Evolutionary conservation across 2,888 invertebrate genomes (phyloP).

Genomic region (Scaptodrosophila latifasciaeformis): DNA sequence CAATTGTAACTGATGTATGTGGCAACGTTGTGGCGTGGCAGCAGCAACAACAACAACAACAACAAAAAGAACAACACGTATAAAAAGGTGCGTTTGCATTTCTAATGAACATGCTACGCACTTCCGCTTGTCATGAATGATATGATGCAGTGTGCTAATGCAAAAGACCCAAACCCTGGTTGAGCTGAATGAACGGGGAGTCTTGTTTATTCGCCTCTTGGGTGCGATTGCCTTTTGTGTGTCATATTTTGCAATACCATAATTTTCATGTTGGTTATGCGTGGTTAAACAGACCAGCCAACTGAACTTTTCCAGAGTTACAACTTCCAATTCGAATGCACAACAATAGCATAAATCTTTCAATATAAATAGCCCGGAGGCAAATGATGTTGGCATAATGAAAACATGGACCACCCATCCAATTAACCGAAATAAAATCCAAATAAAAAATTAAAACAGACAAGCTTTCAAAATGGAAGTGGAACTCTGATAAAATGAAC

Average conservation of each 20-base stretch:
- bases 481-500: no score
- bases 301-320: no score
- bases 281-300: conserved; percentile 34
- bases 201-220: neutral
- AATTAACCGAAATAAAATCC: no score
- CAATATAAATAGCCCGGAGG: no score
- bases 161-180: conserved; percentile 3
- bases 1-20: conserved; percentile 42
- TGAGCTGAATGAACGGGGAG: no score
- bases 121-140: conserved; percentile 67
- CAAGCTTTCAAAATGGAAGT: no score
- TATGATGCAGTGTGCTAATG: conserved; percentile 17
- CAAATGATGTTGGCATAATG: no score
- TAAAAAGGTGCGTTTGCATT: conserved; percentile 71
- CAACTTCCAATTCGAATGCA: no score
- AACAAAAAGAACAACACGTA: conserved; percentile 47
- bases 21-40: conserved; percentile 1
- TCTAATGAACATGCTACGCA: conserved; percentile 72
- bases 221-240: conserved; percentile 49
- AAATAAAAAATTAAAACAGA: no score
- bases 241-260: conserved; percentile 64
- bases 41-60: conserved; percentile 1
- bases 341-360: conserved; percentile 54
- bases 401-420: no score
- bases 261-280: conserved; percentile 56